Evolutionary conservation across 1,140 invertebrate species (phyloP), one percentile per base, ranked within the genome.

Genomic region (Bombus consobrinus): DNA sequence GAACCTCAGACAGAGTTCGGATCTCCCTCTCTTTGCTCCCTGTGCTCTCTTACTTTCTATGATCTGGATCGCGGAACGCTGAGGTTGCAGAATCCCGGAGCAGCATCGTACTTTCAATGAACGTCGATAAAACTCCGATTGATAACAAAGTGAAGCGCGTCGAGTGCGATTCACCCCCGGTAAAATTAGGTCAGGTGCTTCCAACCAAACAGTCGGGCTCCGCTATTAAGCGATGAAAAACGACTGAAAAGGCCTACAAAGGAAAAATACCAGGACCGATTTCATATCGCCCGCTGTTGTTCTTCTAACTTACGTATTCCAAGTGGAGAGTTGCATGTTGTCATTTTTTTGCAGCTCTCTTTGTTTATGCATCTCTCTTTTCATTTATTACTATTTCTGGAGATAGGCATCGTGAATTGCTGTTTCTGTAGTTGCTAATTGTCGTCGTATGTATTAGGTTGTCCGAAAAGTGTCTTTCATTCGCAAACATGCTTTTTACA

Each of bases 91-190:
- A 89, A 90, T 87, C 77, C 78, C 71, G 57, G 80, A 47, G 62
- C 77, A 75, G 76, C 85, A 81, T 87, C 43, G 85, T 87, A 66
- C 73, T 87, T 87, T 82, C 89, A 90, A 89, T 89, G 88, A 87
- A 75, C 78, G 73, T 68, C 87, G 85, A 87, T 90, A 89, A 90
- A 89, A 89, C 73, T 89, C 69, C 72, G 86, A 90, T 90, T 89
- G 85, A 89, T 90, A 90, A 90, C 85, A 87, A 89, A 88, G 75
- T 81, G 86, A 84, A 64, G 47, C 53, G 75, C 69, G 85, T 75
- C 86, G 71, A 85, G 73, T 83, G 62, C 81, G 82, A 78, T 83
- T 77, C 57, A 37, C 78, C 53, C 53, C 53, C 34, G 37, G n/a
- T 57, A 43, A 71, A 85, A 85, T 85, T 85, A 62, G 78, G 78